phyloP scores from a whole-genome alignment of 2,888 invertebrate species.

The Brenthis hecate region DNA sequence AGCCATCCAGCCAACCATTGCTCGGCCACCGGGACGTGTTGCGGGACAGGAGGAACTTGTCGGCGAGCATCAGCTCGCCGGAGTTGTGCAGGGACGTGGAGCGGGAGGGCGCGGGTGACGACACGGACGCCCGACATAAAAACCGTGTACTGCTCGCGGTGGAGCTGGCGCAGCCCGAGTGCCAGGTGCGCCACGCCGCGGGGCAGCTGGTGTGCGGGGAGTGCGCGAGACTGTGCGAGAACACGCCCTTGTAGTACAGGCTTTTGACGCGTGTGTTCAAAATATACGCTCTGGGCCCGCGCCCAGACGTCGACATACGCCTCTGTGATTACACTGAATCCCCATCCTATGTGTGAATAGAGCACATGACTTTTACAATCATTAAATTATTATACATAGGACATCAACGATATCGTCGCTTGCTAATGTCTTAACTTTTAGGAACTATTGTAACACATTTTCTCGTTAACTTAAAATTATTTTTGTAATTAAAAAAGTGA shows the following conservation, averaged over 20 bases:
- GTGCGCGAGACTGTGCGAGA: conserved; percentile 55
- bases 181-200: conserved; percentile 50
- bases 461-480: too few relatives aligned
- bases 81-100: conserved; percentile 57
- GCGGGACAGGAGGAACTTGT: conserved; percentile 47
- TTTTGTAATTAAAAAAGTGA: too few relatives aligned
- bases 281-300: conserved; percentile 71
- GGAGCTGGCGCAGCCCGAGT: conserved; percentile 57
- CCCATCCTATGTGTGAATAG: conserved; percentile 50
- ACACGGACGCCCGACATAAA: conserved; percentile 37
- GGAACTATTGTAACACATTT: not conserved
- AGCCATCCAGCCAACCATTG: conserved; percentile 73
- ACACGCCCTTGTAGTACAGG: conserved; percentile 73
- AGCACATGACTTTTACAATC: conserved; percentile 40
- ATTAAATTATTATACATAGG: conserved; percentile 45
- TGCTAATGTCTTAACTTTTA: not conserved
- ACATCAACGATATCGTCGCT: not conserved
- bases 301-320: conserved; percentile 44
- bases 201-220: conserved; percentile 57
- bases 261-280: conserved; percentile 77
- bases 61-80: conserved; percentile 73
- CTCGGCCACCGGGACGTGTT: conserved; percentile 55
- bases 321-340: conserved; percentile 45
- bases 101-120: conserved; percentile 37
- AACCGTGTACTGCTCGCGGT: conserved; percentile 73